Conservation (phyloP, 2,888 invertebrate species). For the Euphydryas editha region DNA sequence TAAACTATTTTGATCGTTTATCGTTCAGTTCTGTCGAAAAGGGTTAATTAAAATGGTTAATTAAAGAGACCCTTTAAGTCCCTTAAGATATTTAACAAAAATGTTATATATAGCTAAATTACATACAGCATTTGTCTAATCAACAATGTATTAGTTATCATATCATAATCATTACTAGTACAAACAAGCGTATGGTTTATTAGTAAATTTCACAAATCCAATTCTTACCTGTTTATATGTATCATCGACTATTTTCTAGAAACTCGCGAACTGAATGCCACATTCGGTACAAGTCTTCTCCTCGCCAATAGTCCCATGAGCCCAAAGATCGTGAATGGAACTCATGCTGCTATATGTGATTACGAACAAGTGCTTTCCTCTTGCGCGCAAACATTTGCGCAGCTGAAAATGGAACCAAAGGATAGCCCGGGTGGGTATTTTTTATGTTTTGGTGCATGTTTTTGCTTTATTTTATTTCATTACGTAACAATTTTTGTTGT, state of each 20-base stretch:
- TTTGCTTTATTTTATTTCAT: background rate
- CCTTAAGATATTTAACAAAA: no score
- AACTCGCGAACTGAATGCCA: slow-evolving; percentile 91
- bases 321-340: slow-evolving; percentile 97
- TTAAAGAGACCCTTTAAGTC: no score
- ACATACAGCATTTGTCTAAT: no score
- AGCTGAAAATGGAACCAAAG: slow-evolving; percentile 88
- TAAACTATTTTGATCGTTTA: no score
- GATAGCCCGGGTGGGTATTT: slow-evolving; percentile 88
- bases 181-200: no score
- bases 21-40: no score
- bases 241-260: slow-evolving; percentile 73
- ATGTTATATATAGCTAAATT: no score
- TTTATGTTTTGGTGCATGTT: background rate
- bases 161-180: no score
- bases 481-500: background rate
- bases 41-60: no score
- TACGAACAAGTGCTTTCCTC: slow-evolving; percentile 89
- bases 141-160: no score
- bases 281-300: slow-evolving; percentile 96
- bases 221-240: background rate
- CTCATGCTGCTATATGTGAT: slow-evolving; percentile 95
- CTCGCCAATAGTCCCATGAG: slow-evolving; percentile 98
- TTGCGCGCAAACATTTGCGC: slow-evolving; percentile 88
- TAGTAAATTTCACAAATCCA: no score